Evolutionary conservation across 2,113 vertebrate species (phyloP).

Genomic region (Scartelaos histophorus): DNA sequence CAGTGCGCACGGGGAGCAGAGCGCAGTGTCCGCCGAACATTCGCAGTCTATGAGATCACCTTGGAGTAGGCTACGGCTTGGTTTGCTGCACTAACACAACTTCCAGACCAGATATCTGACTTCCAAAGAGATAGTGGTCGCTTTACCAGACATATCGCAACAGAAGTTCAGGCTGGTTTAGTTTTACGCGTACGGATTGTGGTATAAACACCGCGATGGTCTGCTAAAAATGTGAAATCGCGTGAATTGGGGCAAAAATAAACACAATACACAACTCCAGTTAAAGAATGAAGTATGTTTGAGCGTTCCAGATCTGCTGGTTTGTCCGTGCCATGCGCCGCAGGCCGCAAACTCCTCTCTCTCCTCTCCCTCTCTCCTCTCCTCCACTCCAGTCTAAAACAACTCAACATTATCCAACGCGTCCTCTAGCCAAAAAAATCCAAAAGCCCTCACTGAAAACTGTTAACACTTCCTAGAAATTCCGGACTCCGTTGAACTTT

Average conservation of each 20-base stretch:
- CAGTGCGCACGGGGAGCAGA: slow-evolving; percentile 31
- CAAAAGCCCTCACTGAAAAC: neutral
- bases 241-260: neutral
- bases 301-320: neutral
- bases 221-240: neutral
- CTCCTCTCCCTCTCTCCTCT: neutral
- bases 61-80: slow-evolving; percentile 21
- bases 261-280: neutral
- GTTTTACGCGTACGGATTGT: neutral
- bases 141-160: neutral
- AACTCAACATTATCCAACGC: neutral
- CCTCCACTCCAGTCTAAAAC: neutral
- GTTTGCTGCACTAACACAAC: slow-evolving; percentile 17
- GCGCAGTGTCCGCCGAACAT: slow-evolving; percentile 37
- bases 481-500: neutral
- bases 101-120: slow-evolving; percentile 1
- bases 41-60: slow-evolving; percentile 60
- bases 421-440: neutral
- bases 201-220: neutral
- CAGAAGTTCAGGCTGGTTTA: too few species aligned
- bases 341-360: neutral
- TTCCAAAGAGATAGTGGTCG: neutral
- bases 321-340: slow-evolving; percentile 1
- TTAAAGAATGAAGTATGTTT: neutral
- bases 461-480: neutral